These are phyloP conservation scores for Teleopsis dalmanni DNA, from an alignment of 1,140 invertebrate species.

Conservation along the genomic window DNA sequence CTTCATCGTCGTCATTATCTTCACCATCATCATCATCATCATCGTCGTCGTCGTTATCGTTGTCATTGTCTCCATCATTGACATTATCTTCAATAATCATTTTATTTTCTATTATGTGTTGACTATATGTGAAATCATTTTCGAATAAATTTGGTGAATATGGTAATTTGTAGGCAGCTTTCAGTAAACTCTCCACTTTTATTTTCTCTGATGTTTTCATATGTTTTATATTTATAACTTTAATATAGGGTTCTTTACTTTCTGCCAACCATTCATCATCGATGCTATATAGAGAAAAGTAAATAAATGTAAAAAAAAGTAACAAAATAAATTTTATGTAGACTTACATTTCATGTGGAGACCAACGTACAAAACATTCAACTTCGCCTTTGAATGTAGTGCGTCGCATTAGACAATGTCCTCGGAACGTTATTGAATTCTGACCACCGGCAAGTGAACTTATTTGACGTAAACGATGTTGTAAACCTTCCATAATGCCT, in stretches of 20 bases:
- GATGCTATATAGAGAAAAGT: constrained; percentile 18
- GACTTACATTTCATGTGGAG: constrained; percentile 40
- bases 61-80: constrained; percentile 18
- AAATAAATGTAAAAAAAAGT: no score
- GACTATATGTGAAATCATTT: constrained; percentile 28
- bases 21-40: constrained; percentile 10
- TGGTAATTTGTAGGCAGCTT: constrained; percentile 31
- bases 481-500: constrained; percentile 78
- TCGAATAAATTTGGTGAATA: constrained; percentile 37
- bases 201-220: constrained; percentile 37
- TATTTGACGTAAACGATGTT: constrained; percentile 60
- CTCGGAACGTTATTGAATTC: constrained; percentile 37
- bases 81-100: constrained; percentile 12
- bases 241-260: constrained; percentile 27
- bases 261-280: constrained; percentile 40
- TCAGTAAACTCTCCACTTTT: constrained; percentile 32
- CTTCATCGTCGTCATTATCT: constrained; percentile 8
- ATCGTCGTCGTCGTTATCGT: constrained; percentile 24
- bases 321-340: constrained; percentile 3
- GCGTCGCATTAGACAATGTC: constrained; percentile 32
- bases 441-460: constrained; percentile 47
- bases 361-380: constrained; percentile 40
- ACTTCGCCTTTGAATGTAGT: constrained; percentile 24
- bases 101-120: constrained; percentile 6
- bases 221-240: constrained; percentile 38